Evolutionary conservation across 2,888 invertebrate species (phyloP).

Genomic region (Sarcophaga rosellei): DNA sequence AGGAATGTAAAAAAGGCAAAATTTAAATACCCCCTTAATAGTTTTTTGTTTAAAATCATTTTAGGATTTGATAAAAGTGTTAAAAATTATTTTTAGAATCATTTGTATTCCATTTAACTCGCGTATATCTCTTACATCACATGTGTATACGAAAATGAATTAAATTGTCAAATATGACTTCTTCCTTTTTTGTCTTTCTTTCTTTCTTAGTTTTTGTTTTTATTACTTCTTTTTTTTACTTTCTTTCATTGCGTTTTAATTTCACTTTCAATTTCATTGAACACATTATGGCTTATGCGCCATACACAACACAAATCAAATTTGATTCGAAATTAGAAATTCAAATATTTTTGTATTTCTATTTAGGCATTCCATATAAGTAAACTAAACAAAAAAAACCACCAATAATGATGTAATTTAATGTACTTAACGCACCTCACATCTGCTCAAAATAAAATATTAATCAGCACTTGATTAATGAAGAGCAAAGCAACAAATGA

Average conservation of each 20-base stretch:
- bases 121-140: too few relatives aligned
- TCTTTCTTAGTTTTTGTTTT: too few relatives aligned
- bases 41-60: too few relatives aligned
- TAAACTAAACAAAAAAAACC: background rate
- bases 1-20: too few relatives aligned
- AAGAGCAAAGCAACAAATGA: too few relatives aligned
- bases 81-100: too few relatives aligned
- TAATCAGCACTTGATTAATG: constrained; percentile 18
- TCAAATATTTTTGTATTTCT: constrained; percentile 11
- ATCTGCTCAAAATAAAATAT: background rate
- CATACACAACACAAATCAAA: background rate
- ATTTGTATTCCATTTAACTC: too few relatives aligned
- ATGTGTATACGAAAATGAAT: too few relatives aligned
- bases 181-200: too few relatives aligned
- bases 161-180: too few relatives aligned
- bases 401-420: background rate
- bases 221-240: constrained; percentile 1
- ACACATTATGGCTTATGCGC: background rate
- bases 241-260: background rate
- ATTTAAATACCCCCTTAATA: too few relatives aligned
- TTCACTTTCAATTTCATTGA: constrained; percentile 32
- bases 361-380: constrained; percentile 5
- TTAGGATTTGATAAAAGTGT: too few relatives aligned
- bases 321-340: background rate
- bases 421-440: background rate